Percentiles rank a stretch among this genome's conserved stretches.
These are phyloP conservation scores for Hystrix cristata DNA, from an alignment of 2,113 vertebrate genomes.

Conservation along the genomic window DNA sequence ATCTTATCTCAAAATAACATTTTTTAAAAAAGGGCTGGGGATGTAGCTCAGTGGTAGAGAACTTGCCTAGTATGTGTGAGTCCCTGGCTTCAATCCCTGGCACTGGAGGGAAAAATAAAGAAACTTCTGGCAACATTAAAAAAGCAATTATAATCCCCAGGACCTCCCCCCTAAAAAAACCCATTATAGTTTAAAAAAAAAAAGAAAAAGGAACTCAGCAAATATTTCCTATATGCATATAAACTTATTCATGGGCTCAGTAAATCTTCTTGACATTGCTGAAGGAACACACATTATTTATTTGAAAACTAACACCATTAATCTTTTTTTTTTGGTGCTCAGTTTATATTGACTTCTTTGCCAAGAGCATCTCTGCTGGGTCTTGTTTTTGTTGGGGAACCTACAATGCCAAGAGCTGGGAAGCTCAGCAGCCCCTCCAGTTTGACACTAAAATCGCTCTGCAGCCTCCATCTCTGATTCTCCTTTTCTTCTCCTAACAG, in stretches of 20 bases:
- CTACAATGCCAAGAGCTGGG: neutral
- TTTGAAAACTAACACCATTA: neutral
- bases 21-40: neutral
- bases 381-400: neutral
- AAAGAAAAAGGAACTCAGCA: slow-evolving; percentile 28
- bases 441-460: neutral
- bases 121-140: slow-evolving; percentile 17
- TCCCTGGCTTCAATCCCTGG: neutral
- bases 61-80: neutral
- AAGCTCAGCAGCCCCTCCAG: neutral
- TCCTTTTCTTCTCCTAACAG: neutral
- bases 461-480: neutral
- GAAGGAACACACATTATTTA: slow-evolving; percentile 46
- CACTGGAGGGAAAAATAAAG: neutral
- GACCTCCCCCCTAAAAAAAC: too few relatives aligned
- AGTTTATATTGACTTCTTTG: neutral
- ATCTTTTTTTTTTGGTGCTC: neutral
- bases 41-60: neutral
- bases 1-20: neutral
- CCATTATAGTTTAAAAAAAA: neutral
- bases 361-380: neutral
- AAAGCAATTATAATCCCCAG: neutral
- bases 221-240: slow-evolving; percentile 15
- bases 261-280: slow-evolving; percentile 18
- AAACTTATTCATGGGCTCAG: neutral